Conservation (phyloP, 2,888 invertebrate genomes). For the Platycheirus albimanus region DNA sequence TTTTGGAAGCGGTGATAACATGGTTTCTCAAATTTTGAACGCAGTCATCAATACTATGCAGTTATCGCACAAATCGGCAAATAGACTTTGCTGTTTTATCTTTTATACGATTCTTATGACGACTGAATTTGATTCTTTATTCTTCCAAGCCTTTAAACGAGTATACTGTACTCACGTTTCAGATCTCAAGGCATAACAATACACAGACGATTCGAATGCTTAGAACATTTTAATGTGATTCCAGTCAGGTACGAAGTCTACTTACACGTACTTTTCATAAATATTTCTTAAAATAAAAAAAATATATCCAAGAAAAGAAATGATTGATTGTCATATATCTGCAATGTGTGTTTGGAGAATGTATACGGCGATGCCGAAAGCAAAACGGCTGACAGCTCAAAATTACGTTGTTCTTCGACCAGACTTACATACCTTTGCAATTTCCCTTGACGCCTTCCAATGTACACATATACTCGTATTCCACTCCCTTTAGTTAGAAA, state of each 20-base stretch:
- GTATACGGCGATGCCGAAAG: slow-evolving; percentile 21
- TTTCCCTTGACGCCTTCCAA: slow-evolving; percentile 42
- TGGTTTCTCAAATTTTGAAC: too few relatives aligned
- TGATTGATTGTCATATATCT: slow-evolving; percentile 62
- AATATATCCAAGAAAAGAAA: slow-evolving; percentile 48
- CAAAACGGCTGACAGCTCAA: slow-evolving; percentile 33
- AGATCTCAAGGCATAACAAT: too few relatives aligned
- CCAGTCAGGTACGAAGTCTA: slow-evolving; percentile 64
- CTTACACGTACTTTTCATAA: slow-evolving; percentile 70
- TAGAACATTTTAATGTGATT: slow-evolving; percentile 40
- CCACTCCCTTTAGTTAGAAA: slow-evolving; percentile 68
- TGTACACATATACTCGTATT: too few relatives aligned
- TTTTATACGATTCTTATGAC: too few relatives aligned
- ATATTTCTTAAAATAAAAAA: slow-evolving; percentile 65
- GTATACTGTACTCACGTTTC: too few relatives aligned
- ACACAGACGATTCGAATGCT: too few relatives aligned
- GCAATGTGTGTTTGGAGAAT: slow-evolving; percentile 21
- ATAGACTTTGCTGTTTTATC: too few relatives aligned
- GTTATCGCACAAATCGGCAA: too few relatives aligned
- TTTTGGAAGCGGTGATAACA: too few relatives aligned
- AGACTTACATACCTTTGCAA: slow-evolving; percentile 2
- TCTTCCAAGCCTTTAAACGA: too few relatives aligned
- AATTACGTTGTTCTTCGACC: slow-evolving; percentile 40
- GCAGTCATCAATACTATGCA: too few relatives aligned
- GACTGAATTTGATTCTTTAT: too few relatives aligned